Percentiles rank a stretch among this genome's conserved stretches.
These are phyloP conservation scores for Sipha flava DNA, from an alignment of 1,140 invertebrate genomes.

Conservation along the genomic window DNA sequence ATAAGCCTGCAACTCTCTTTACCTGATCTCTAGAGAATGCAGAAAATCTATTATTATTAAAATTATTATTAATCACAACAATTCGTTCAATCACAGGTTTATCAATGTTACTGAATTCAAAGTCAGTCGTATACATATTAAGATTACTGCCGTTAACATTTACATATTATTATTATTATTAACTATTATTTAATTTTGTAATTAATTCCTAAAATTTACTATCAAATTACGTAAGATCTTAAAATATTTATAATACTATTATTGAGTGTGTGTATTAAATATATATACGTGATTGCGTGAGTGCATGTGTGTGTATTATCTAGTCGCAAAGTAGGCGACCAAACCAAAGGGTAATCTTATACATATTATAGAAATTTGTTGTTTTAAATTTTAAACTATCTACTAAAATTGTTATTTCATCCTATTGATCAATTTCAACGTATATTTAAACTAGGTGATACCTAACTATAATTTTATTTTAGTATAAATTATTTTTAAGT, in stretches of 20 bases:
- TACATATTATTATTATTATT: neutral
- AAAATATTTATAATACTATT: neutral
- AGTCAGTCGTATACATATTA: no score
- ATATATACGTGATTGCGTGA: neutral
- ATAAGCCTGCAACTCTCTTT: no score
- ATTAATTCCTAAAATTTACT: neutral
- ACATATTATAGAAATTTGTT: neutral
- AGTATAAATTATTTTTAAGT: neutral
- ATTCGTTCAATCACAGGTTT: no score
- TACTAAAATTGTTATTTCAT: neutral
- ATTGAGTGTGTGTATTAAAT: neutral
- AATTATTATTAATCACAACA: no score
- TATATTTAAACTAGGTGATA: neutral
- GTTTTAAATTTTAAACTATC: neutral
- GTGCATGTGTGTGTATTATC: neutral
- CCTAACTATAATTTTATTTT: neutral
- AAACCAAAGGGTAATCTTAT: conserved; percentile 16
- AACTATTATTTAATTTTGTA: neutral
- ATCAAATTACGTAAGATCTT: neutral
- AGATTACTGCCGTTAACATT: no score
- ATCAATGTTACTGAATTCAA: no score
- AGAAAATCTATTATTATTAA: no score
- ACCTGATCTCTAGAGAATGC: no score
- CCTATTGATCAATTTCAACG: neutral
- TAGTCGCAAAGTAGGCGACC: conserved; percentile 21